Base-by-base conservation (phyloP, 2,113 vertebrate genomes). In the Neofelis nebulosa region DNA sequence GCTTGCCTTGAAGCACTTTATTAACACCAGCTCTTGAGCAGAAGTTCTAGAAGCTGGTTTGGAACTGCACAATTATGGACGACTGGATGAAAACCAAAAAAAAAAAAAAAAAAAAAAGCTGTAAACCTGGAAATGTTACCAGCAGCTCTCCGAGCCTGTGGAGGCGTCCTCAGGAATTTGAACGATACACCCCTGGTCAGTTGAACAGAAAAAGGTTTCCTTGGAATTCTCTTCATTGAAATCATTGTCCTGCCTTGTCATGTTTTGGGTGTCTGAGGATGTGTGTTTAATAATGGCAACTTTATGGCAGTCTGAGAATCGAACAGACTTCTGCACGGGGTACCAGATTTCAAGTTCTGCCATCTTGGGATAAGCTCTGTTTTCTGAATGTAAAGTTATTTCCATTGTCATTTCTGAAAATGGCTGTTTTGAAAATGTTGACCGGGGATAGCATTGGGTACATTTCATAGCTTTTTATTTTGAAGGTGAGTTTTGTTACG, bases 381-480 rank as follows among this genome's bases (percentile, higher is more conserved):
- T 90, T 94, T 65, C 71, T 68, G 89, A 96, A 89, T 66, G 71
- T 87, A 61, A 95, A 84, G 57, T 55, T 16, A 15, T 76, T 95
- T 90, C 85, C 45, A 27, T 38, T 81, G 89, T 89, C 41, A 4
- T 80, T 86, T 91, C 33, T 48, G 48, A 79, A 86, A 41, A 12
- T 45, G 55, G 52, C 33, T 84, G 52, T 85, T 78, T 23, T 71
- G 71, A 95, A 90, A 81, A 91, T 29, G 27, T 97, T 68, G 71
- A 94, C 16, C 63, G 19, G 10, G 33, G 18, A 33, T 71, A 2
- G 25, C 61, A 95, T 7, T 83, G 33, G 94, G 55, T 92, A 88
- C 10, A 80, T 92, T 48, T 61, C 36, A 41, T 86, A 94, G 74
- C 68, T 16, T 55, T 97, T 93, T 91, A 82, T 97, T 97, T 97